Evolutionary conservation across 1,140 invertebrate species (phyloP), one percentile per base, ranked within the genome.

Genomic region (Temnothorax nylanderi): DNA sequence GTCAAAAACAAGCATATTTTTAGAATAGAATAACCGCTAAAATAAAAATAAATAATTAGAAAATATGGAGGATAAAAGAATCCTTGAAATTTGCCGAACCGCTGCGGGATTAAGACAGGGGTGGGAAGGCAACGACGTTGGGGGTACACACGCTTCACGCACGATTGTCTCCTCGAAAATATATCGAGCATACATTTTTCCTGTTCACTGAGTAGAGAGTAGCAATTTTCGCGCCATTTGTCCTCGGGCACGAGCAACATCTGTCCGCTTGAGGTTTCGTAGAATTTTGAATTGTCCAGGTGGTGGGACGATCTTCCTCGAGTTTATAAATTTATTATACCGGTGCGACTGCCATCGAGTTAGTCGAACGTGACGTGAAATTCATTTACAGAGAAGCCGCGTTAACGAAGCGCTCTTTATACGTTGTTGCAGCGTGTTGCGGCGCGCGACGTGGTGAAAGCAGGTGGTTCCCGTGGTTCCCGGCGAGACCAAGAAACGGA

Each of bases 141-240:
- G 21, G n/a, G 62, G 10, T 44, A n/a, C 54, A 58, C 21, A 60
- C 11, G 51, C 37, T 84, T 84, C 54, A 84, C 80, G 69, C 80
- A 75, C 44, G 56, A 84, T 75, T 21, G 32, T 84, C n/a, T 41
- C 54, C 13, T 74, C 13, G 54, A 56, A 75, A 62, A 41, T 47
- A 84, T 84, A 74, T 84, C 54, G 69, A 84, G 80, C 80, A 84
- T 84, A 60, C 54, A 74, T 84, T 75, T 82, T 72, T 82, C 76
- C 65, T n/a, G 51, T 58, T 82, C 80, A 74, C 21, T 26, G 80
- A 13, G 80, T 54, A 47, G 51, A 44, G 26, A 7, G 41, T 21
- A 34, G 67, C 69, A 37, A 60, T 74, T 44, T 75, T 37, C 80
- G 80, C 80, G 69, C 69, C 54, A 75, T 84, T 84, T 71, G 65